phyloP scores from a whole-genome alignment of 2,113 vertebrate genomes.

The Motacilla alba region DNA sequence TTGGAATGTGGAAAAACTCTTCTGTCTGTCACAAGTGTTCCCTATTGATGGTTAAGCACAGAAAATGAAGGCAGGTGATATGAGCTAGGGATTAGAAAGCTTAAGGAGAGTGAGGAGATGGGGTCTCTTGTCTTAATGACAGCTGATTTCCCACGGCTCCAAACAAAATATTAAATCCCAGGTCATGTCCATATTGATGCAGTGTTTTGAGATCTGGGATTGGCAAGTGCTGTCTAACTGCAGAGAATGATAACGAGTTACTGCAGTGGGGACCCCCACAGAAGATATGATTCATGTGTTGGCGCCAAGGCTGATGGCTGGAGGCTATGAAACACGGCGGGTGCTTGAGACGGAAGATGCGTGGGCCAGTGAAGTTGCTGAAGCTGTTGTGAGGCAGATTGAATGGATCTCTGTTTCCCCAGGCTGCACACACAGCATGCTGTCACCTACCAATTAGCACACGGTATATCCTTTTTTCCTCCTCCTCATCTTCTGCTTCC shows the following conservation, averaged over 20 bases:
- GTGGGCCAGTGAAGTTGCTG: slow-evolving; percentile 6
- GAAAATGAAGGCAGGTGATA: background rate
- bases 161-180: background rate
- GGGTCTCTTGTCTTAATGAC: background rate
- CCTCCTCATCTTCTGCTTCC: slow-evolving; percentile 60
- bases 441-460: slow-evolving; percentile 36
- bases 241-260: background rate
- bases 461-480: background rate
- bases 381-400: background rate
- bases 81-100: background rate
- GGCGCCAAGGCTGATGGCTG: slow-evolving; percentile 8
- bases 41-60: background rate
- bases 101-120: background rate
- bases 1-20: background rate
- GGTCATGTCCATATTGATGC: background rate
- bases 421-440: background rate
- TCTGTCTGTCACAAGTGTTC: background rate
- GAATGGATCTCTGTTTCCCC: slow-evolving; percentile 14
- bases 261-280: background rate
- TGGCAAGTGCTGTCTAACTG: background rate
- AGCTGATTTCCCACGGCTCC: background rate
- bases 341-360: background rate
- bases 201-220: background rate
- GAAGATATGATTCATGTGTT: slow-evolving; percentile 45
- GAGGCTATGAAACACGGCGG: background rate